Conservation (phyloP, 2,797 vertebrate species). For the Thamnophis elegans region DNA sequence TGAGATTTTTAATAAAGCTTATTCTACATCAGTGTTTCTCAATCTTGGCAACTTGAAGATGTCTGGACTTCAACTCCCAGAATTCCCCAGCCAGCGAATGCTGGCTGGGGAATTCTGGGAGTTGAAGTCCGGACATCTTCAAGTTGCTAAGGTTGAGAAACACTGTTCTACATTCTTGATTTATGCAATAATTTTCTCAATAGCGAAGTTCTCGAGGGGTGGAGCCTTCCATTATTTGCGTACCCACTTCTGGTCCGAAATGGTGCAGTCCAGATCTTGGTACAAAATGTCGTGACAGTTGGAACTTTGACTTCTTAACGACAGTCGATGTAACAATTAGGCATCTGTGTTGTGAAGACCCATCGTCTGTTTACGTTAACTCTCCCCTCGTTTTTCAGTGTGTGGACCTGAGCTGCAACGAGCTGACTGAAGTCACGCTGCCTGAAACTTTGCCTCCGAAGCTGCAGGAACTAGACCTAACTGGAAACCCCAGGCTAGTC, state of each 20-base stretch:
- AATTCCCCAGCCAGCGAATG: no score
- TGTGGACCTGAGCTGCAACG: conserved; percentile 96
- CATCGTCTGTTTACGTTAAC: conserved; percentile 15
- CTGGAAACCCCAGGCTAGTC: conserved; percentile 91
- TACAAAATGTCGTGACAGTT: not conserved
- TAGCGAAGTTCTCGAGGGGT: not conserved
- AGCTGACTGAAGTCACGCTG: conserved; percentile 88
- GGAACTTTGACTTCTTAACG: not conserved
- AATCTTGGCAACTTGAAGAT: no score
- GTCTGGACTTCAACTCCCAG: no score
- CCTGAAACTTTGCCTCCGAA: conserved; percentile 95
- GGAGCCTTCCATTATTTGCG: not conserved
- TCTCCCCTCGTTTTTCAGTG: conserved; percentile 75
- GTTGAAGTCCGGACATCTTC: no score
- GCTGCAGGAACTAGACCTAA: conserved; percentile 95
- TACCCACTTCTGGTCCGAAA: not conserved
- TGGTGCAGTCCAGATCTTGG: not conserved
- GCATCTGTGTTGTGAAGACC: not conserved
- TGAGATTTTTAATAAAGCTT: not conserved
- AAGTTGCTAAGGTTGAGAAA: no score
- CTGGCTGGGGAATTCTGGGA: no score
- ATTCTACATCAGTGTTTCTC: no score
- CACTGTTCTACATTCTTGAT: not conserved
- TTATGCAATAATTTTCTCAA: not conserved
- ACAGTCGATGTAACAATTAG: not conserved